Conservation (phyloP, 1,140 invertebrate genomes). For the Drosophila murphyi region DNA sequence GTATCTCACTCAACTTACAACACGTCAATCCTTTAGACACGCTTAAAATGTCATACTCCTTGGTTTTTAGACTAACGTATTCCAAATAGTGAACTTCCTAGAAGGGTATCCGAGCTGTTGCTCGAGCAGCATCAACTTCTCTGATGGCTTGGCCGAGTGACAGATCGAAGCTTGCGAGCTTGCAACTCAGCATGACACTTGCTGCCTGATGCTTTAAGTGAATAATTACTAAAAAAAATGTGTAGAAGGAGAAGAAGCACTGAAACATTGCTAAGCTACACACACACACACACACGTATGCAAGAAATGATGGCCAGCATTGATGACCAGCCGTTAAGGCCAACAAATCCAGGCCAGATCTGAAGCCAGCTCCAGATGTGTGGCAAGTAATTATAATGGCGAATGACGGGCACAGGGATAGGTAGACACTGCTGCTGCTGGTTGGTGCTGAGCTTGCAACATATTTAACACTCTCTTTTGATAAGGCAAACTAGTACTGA, state of each 20-base stretch:
- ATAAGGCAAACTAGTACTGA: conserved; percentile 58
- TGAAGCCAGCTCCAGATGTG: conserved; percentile 38
- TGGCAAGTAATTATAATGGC: conserved; percentile 47
- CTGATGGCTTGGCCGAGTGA: conserved; percentile 32
- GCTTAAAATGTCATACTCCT: not conserved
- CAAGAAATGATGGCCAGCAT: conserved; percentile 40
- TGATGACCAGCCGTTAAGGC: conserved; percentile 53
- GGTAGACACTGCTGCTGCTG: conserved; percentile 13
- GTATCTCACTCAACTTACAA: too few relatives aligned
- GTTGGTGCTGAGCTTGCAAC: conserved; percentile 57
- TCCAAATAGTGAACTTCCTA: not conserved
- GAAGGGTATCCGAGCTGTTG: conserved; percentile 35
- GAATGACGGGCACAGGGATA: conserved; percentile 16
- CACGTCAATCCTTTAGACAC: too few relatives aligned
- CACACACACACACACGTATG: not conserved
- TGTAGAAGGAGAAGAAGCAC: conserved; percentile 39
- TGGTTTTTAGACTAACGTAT: not conserved
- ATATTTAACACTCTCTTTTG: conserved; percentile 78
- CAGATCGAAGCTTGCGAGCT: conserved; percentile 57
- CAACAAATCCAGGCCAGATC: conserved; percentile 46
- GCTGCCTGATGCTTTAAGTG: conserved; percentile 77
- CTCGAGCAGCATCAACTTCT: conserved; percentile 15
- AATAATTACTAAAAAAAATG: conserved; percentile 73
- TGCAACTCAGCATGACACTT: conserved; percentile 80
- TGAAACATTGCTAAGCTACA: conserved; percentile 43